Conservation (phyloP, 2,797 vertebrate species). For the Momotus momota region DNA sequence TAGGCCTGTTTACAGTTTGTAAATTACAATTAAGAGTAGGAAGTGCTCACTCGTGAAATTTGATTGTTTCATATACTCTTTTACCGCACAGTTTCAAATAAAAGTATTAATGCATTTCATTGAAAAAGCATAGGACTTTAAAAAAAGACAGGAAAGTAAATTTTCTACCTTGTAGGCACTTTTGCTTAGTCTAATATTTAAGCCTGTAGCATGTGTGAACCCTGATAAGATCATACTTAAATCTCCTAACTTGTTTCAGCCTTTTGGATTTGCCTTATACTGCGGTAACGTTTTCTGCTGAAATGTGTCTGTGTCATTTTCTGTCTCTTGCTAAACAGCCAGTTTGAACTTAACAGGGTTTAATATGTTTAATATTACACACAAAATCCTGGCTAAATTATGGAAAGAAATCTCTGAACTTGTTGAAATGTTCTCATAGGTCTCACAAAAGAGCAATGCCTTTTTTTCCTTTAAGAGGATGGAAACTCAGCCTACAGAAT, state of each 20-base stretch:
- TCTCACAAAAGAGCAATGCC: slow-evolving; percentile 62
- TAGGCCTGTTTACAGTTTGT: neutral
- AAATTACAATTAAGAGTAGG: neutral
- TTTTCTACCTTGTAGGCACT: neutral
- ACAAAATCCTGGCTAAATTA: slow-evolving; percentile 21
- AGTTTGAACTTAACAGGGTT: slow-evolving; percentile 59
- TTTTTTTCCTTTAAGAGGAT: slow-evolving; percentile 62
- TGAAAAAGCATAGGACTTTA: slow-evolving; percentile 37
- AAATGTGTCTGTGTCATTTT: slow-evolving; percentile 53
- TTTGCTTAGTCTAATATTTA: neutral
- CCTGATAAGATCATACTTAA: slow-evolving; percentile 55
- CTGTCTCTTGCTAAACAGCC: slow-evolving; percentile 38
- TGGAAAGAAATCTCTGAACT: slow-evolving; percentile 49
- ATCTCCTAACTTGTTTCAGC: slow-evolving; percentile 31
- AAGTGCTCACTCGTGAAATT: neutral
- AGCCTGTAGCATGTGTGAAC: neutral
- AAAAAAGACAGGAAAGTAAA: neutral
- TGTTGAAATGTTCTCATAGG: slow-evolving; percentile 62
- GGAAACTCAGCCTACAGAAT: slow-evolving; percentile 75
- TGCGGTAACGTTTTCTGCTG: slow-evolving; percentile 41
- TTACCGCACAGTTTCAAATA: neutral
- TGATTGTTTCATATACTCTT: neutral
- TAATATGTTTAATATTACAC: slow-evolving; percentile 9
- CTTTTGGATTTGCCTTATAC: slow-evolving; percentile 47
- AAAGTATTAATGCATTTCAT: slow-evolving; percentile 1